phyloP scores from a whole-genome alignment of 2,797 vertebrate genomes.

The Scomberomorus guttatus region DNA sequence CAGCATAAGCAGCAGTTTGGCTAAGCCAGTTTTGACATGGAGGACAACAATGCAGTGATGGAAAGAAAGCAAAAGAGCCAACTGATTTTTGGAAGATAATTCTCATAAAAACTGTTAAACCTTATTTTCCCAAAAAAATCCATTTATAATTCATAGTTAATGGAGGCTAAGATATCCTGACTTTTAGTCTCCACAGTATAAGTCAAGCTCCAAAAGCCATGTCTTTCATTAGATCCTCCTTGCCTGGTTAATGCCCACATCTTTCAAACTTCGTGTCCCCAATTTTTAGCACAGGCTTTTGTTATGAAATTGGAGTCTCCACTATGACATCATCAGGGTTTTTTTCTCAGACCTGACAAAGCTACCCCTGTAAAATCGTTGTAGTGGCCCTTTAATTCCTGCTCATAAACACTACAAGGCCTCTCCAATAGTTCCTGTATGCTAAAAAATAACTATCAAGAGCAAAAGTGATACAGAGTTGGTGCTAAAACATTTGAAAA shows the following conservation, averaged over 20 bases:
- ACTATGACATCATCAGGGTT: neutral
- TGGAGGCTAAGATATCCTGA: neutral
- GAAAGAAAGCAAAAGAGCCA: no score
- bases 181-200: neutral
- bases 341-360: neutral
- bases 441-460: neutral
- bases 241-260: neutral
- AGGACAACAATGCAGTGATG: no score
- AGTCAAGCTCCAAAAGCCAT: no score
- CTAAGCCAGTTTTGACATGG: no score
- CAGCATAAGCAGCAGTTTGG: no score
- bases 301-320: neutral
- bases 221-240: neutral
- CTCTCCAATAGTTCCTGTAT: neutral
- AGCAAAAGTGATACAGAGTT: neutral
- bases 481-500: constrained; percentile 46
- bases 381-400: constrained; percentile 13
- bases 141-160: neutral
- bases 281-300: neutral
- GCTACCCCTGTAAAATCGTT: neutral
- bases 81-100: no score
- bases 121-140: no score
- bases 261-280: neutral
- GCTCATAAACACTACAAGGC: neutral
- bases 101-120: no score